Evolutionary conservation across 1,140 invertebrate genomes (phyloP), one percentile per base, ranked within the genome.

Genomic region (Rhyacophila brunnea): DNA sequence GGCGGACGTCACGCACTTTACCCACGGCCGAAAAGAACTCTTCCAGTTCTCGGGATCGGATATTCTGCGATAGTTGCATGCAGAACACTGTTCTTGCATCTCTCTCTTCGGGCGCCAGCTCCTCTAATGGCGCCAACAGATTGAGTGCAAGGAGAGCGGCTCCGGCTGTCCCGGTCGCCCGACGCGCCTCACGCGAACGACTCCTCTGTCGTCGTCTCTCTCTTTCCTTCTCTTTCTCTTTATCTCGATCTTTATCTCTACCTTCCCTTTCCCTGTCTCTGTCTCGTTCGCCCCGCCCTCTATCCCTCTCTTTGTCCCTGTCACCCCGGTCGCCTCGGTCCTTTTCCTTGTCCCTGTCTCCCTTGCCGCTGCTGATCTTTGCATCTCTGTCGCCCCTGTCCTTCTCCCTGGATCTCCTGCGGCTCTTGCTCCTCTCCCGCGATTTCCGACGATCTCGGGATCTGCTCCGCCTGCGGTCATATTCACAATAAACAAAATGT

Each of bases 1-100:
- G 86, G 70, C 96, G 83, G 7, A 99, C 98, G 83, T 99, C 98
- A 67, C 95, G 85, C 15, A 99, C 96, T 84, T 98, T 98, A 35
- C 98, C 98, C 55, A 99, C 96, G 53, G 94, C 23, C 92, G 2
- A 97, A 72, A 99, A 99, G 74, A 99, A 99, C 76, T 99, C 96
- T 80, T 99, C 97, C 32, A 99, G 79, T 75, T 99, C 97, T 56
- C 96, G 85, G 7, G 93, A 92, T 57, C 96, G 84, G 66, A 99
- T 95, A 65, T 94, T 83, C 68, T 97, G 92, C 56, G 95, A 95
- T 28, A 98, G 73, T 74, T 98, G 95, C 89, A 98, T 95, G 74
- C 95, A 98, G 75, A 99, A 99, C 7, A 99, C 93, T 17, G 98
- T 99, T 10, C 98, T 82, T 0, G 95, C 89, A 85, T 99, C 98